Conservation (phyloP, 1,140 invertebrate genomes). For the Eciton burchellii region DNA sequence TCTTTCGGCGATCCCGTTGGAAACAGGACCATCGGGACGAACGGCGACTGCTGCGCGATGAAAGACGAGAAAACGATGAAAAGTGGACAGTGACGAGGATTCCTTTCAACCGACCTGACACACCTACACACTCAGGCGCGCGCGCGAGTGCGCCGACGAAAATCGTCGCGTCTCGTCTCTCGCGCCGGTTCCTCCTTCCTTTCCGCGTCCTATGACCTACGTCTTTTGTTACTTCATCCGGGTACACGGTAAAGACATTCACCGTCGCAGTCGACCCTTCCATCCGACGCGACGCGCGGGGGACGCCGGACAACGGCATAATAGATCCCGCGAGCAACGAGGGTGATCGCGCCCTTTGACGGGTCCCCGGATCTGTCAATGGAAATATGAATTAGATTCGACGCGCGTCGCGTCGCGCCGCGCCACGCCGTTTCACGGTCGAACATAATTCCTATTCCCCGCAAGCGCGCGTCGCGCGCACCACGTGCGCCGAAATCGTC, state of each 20-base stretch:
- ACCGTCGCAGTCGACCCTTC: constrained; percentile 19
- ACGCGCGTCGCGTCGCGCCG: constrained; percentile 2
- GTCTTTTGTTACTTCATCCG: constrained; percentile 53
- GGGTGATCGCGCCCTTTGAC: constrained; percentile 54
- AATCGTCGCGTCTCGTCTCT: constrained; percentile 47
- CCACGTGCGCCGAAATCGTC: constrained; percentile 41
- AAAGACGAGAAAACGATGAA: constrained; percentile 62
- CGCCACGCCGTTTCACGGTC: constrained; percentile 39
- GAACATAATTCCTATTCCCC: constrained; percentile 47
- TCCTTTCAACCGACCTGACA: constrained; percentile 49
- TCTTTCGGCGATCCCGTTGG: constrained; percentile 7
- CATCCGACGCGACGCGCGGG: background rate
- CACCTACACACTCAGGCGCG: constrained; percentile 12
- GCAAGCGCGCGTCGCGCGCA: constrained; percentile 29
- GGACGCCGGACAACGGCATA: constrained; percentile 45
- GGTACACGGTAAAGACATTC: constrained; percentile 49
- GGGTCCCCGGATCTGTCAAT: constrained; percentile 30
- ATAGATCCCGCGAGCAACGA: constrained; percentile 45
- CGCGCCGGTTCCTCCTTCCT: background rate
- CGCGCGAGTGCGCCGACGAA: constrained; percentile 46
- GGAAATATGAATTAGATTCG: constrained; percentile 40
- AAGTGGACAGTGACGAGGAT: constrained; percentile 62
- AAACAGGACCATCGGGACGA: constrained; percentile 48
- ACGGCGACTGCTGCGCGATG: constrained; percentile 38
- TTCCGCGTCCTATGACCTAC: too few relatives aligned